A percentile compares a stretch with the other conserved stretches of the same genome.
Evolutionary conservation across 2,797 vertebrate genomes (phyloP).

Genomic region (Semaprochilodus insignis): DNA sequence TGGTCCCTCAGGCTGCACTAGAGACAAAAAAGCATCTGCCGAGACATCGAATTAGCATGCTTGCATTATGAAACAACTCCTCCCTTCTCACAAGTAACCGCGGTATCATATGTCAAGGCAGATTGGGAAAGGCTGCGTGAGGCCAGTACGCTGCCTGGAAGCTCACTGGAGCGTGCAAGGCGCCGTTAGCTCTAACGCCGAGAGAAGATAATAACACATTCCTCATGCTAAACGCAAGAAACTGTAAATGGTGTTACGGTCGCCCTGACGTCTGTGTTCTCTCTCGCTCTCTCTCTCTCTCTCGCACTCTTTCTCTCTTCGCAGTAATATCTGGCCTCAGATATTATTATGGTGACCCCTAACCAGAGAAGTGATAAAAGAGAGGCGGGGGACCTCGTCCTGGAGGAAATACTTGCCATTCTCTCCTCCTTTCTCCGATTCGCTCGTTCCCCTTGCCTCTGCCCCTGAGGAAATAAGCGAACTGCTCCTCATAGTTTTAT

Average conservation of each 20-base stretch:
- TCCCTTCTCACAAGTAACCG: constrained; percentile 41
- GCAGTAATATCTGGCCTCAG: background rate
- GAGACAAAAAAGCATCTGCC: constrained; percentile 47
- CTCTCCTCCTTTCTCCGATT: background rate
- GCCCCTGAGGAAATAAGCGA: constrained; percentile 19
- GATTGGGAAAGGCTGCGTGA: constrained; percentile 46
- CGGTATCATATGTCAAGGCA: constrained; percentile 53
- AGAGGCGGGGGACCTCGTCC: background rate
- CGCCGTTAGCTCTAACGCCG: constrained; percentile 29
- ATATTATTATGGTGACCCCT: constrained; percentile 17
- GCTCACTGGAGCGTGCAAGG: background rate
- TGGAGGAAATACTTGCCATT: constrained; percentile 11
- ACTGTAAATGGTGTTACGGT: background rate
- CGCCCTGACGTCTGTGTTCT: background rate
- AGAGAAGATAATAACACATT: constrained; percentile 10
- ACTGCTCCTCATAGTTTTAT: constrained; percentile 19
- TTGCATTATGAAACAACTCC: constrained; percentile 46
- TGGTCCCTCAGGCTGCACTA: background rate
- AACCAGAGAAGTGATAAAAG: constrained; percentile 20
- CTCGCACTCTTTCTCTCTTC: constrained; percentile 7
- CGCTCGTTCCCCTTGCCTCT: background rate
- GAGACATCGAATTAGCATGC: constrained; percentile 48
- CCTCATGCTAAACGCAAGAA: constrained; percentile 7
- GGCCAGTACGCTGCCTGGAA: constrained; percentile 35
- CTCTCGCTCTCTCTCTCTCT: constrained; percentile 38